Conservation (phyloP, 2,113 vertebrate genomes). For the Cyanoderma ruficeps region DNA sequence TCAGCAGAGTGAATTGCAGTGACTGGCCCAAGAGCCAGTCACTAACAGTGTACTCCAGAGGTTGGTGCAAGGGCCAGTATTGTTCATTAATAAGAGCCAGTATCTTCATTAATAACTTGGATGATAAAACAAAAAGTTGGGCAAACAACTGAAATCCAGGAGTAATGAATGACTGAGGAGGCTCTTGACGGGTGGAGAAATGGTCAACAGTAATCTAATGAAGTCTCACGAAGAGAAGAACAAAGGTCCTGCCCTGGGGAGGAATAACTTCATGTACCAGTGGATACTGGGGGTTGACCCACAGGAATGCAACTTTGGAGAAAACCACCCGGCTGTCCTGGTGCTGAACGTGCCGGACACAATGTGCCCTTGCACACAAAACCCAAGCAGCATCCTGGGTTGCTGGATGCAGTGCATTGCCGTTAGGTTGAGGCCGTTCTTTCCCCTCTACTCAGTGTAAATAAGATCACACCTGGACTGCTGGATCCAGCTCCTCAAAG, state of each 20-base stretch:
- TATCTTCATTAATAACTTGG: background rate
- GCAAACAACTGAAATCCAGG: background rate
- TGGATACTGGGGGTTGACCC: fast-evolving
- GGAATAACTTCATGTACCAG: background rate
- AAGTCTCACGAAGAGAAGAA: background rate
- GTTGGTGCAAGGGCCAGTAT: background rate
- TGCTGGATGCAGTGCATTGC: background rate
- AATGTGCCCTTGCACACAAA: background rate
- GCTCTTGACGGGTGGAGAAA: background rate
- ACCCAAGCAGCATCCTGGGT: background rate
- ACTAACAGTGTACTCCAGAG: background rate
- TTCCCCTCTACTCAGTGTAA: background rate
- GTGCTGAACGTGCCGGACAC: background rate
- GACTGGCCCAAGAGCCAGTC: background rate
- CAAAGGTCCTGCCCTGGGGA: background rate
- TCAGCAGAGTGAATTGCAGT: background rate
- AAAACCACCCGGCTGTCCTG: background rate
- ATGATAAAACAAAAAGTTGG: background rate
- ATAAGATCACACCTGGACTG: background rate
- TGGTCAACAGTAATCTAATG: background rate
- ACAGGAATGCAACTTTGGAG: background rate
- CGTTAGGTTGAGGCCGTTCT: background rate
- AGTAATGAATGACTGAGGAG: background rate
- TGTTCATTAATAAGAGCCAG: background rate
- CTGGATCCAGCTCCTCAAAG: background rate